Evolutionary conservation across 1,140 invertebrate species (phyloP).

Genomic region (Apis cerana): DNA sequence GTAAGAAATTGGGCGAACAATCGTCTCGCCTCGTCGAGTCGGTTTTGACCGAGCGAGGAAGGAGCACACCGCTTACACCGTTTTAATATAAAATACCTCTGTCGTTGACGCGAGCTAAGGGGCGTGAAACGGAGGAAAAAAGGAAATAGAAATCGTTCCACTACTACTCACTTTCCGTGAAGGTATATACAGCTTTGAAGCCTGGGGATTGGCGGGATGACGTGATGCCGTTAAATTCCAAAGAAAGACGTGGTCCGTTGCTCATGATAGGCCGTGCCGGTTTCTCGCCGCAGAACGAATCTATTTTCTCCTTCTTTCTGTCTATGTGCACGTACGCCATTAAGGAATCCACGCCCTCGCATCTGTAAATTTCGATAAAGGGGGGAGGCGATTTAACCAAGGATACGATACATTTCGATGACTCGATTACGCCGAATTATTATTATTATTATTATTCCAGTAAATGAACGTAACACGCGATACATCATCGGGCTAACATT

Average conservation of each 20-base stretch:
- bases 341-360: conserved; percentile 88
- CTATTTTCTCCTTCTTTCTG: conserved; percentile 90
- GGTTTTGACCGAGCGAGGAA: too few species aligned
- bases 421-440: not conserved
- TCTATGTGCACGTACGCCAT: conserved; percentile 90
- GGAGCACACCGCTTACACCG: too few species aligned
- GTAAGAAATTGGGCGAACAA: too few species aligned
- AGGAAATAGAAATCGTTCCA: not conserved
- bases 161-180: conserved; percentile 90
- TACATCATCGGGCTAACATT: not conserved
- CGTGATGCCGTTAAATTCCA: conserved; percentile 90
- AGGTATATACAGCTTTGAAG: conserved; percentile 93
- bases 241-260: conserved; percentile 89
- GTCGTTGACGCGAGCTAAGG: too few species aligned
- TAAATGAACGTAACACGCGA: not conserved
- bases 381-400: too few species aligned
- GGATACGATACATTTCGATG: too few species aligned
- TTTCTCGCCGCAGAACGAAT: conserved; percentile 90
- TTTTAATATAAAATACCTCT: too few species aligned
- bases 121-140: not conserved
- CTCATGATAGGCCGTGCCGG: conserved; percentile 94
- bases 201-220: conserved; percentile 88
- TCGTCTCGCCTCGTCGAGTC: too few species aligned
- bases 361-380: conserved; percentile 81
- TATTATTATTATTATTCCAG: conserved; percentile 1